These are phyloP conservation scores for Haliclona indistincta DNA, from an alignment of 37 sponge, comb jelly and placozoan genomes.

Conservation along the genomic window DNA sequence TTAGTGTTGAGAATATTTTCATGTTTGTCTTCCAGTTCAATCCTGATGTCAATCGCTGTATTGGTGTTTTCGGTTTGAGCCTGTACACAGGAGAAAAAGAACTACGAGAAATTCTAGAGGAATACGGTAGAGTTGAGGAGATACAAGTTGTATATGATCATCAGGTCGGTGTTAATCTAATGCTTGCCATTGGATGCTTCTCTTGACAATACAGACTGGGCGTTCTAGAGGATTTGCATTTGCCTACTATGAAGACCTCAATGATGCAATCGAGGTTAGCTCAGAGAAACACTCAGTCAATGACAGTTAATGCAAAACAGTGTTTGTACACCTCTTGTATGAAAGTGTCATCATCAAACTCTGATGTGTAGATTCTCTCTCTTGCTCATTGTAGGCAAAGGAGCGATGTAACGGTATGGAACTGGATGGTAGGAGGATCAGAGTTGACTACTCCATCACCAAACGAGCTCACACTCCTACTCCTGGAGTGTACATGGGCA, in stretches of 20 bases:
- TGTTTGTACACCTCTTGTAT: constrained; percentile 17
- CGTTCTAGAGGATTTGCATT: constrained; percentile 88
- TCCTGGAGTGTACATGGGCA: constrained; percentile 97
- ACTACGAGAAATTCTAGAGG: constrained; percentile 75
- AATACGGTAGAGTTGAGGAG: constrained; percentile 82
- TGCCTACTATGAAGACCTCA: constrained; percentile 80
- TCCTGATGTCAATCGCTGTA: constrained; percentile 61
- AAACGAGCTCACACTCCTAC: constrained; percentile 98
- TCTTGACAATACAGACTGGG: constrained; percentile 52
- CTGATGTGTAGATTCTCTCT: too few species aligned
- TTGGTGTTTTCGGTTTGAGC: constrained; percentile 96
- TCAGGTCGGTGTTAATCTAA: constrained; percentile 36
- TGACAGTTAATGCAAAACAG: background rate
- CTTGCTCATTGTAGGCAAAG: constrained; percentile 67
- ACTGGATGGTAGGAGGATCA: constrained; percentile 84
- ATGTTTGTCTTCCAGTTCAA: constrained; percentile 40
- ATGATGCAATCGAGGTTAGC: constrained; percentile 78
- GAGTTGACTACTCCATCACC: constrained; percentile 98
- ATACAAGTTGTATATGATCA: constrained; percentile 93
- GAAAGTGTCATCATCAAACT: constrained; percentile 13
- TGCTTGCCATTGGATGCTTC: constrained; percentile 3
- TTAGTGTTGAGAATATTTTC: background rate
- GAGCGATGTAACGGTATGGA: constrained; percentile 92
- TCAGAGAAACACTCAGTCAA: background rate
- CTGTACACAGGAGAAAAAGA: constrained; percentile 93